phyloP scores from a whole-genome alignment of 2,888 invertebrate genomes.

The Isoperla grammatica region DNA sequence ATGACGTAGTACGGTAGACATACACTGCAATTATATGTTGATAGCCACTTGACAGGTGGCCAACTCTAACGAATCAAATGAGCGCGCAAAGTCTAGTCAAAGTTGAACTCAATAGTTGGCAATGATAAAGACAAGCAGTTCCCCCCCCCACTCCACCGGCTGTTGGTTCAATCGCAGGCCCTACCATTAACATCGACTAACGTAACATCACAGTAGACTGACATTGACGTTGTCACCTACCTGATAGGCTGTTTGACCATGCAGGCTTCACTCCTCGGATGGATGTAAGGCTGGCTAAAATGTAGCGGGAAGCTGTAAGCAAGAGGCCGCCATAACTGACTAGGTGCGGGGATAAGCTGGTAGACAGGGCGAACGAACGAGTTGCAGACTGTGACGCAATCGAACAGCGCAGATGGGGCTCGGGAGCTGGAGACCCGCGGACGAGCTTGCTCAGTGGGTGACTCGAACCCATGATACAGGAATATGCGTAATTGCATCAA shows the following conservation, averaged over 20 bases:
- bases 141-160: neutral
- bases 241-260: slow-evolving; percentile 28
- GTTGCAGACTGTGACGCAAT: slow-evolving; percentile 22
- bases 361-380: neutral
- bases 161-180: neutral
- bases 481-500: slow-evolving; percentile 29
- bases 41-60: no score
- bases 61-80: no score
- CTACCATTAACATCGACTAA: neutral
- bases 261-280: slow-evolving; percentile 20
- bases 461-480: slow-evolving; percentile 7
- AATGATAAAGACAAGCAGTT: no score
- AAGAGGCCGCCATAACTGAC: slow-evolving; percentile 32
- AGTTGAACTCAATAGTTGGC: no score
- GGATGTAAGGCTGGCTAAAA: slow-evolving; percentile 26
- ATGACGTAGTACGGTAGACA: no score
- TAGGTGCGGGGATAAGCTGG: neutral
- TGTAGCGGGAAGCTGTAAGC: slow-evolving; percentile 31
- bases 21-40: no score
- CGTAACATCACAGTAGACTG: no score
- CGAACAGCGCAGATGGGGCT: slow-evolving; percentile 22
- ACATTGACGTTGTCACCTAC: slow-evolving; percentile 20
- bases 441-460: neutral
- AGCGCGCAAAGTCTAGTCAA: no score
- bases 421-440: slow-evolving; percentile 17